Base-by-base conservation (phyloP, 1,140 invertebrate genomes). In the Lordiphosa clarofinis region DNA sequence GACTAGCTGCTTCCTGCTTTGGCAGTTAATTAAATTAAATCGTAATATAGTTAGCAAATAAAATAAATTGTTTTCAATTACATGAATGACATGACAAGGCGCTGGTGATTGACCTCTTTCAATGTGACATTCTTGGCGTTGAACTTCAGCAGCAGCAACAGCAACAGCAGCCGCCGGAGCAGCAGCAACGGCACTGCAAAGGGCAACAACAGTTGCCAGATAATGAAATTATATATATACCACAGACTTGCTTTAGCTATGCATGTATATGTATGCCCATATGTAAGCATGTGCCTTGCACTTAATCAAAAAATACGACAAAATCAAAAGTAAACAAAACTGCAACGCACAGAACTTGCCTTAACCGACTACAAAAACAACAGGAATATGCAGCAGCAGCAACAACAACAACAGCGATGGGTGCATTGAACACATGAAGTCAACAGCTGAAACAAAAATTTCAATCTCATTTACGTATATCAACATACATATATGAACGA, bases 271-370 rank as follows among this genome's bases (percentile, higher is more conserved):
- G 2, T 35, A 52, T 19, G 15, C 50, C 38, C 48, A 46, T 39
- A 46, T 69, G 46, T 44, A 48, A 39, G 31, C 46, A 11, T 81
- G 67, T 43, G 53, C 55, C 57, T 60, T 71, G 78, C 78, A 82
- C 76, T 82, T 82, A 82, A 82, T 82, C 76, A 84, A 82, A 82
- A 81, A 59, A 66, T 84, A 59, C 73, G 76, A 82, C 78, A 84
- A 82, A 84, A 82, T 84, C 76, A 76, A 76, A 81, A 76, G 76
- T 84, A 82, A 82, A 84, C 78, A 82, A 81, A 81, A 81, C 44
- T 81, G 76, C 76, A 75, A 42, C 46, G 71, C 66, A 81, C 60
- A 31, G 28, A 81, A 68, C 62, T 64, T 50, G 67, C 75, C 67
- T 76, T 61, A 73, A 61, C 55, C 59, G 64, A 52, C 52, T 63